Evolutionary conservation across 2,888 invertebrate genomes (phyloP), one percentile per base, ranked within the genome.

Genomic region (Liposcelis brunnea): DNA sequence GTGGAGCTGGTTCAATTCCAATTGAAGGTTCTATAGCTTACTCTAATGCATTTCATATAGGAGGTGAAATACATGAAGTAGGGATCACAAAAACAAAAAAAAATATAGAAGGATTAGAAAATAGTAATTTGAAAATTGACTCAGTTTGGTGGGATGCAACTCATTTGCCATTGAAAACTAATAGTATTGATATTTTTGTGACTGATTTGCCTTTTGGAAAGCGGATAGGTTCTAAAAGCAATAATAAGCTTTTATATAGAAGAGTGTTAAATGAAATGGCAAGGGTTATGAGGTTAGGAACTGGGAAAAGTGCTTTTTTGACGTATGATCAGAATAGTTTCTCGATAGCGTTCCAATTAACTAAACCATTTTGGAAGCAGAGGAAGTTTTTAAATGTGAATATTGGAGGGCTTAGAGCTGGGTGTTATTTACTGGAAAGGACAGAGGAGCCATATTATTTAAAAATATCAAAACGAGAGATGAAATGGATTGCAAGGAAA

Each of bases 131-230:
- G 16, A 49, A 52, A 8, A 49, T 64, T n/a, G 67, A 68, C 53
- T 51, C 65, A 4, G 46, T 67, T 6, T 54, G 55, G 31, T 74
- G 72, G 71, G 65, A 69, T 57, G 64, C 63, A 1, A 59, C 60
- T 2, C 52, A 57, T 18, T 56, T 74, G 45, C 73, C 74, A 6
- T 53, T 74, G 11, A 58, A 56, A 46, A 61, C 65, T 52, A 58
- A 61, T 2, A 62, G 57, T 38, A 62, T 73, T 2, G 73, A 74
- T 55, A 63, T 69, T 8, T 62, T 74, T 49, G 65, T 72, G 33
- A 68, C 72, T 6, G 75, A 75, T 54, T 54, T 74, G 57, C 72
- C 71, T 4, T 72, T 71, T 58, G 72, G 72, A 8, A 68, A 68
- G 54, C 58, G 74, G 50, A 63, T 67, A 46, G 72, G 72, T 4